Evolutionary conservation across 2,888 invertebrate species (phyloP).

Genomic region (Trissonchulus latispiculum): DNA sequence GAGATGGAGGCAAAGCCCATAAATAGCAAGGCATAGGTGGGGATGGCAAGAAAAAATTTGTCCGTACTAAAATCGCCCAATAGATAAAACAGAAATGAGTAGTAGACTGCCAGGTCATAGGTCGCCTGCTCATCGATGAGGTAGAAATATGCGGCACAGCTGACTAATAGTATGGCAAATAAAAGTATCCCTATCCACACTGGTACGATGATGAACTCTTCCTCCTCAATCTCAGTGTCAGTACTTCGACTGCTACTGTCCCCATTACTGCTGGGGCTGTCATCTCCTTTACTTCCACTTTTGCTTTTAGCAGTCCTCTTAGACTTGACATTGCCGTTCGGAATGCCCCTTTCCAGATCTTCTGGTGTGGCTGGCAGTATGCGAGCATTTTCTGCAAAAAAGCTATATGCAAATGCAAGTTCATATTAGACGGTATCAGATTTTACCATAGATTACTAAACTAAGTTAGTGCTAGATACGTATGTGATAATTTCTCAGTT

Average conservation of each 20-base stretch:
- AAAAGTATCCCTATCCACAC: background rate
- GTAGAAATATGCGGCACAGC: background rate
- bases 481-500: too few species aligned
- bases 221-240: background rate
- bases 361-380: background rate
- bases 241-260: background rate
- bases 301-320: too few species aligned
- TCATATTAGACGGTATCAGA: too few species aligned
- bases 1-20: background rate
- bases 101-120: background rate
- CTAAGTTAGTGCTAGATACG: too few species aligned
- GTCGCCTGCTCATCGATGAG: background rate
- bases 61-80: background rate
- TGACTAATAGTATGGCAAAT: background rate
- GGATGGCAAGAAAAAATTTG: background rate
- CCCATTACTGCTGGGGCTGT: too few species aligned
- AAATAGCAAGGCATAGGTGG: background rate
- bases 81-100: background rate
- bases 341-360: background rate
- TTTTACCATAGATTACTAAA: too few species aligned
- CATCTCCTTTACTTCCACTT: too few species aligned
- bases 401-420: too few species aligned
- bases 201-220: background rate
- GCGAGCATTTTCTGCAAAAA: background rate
- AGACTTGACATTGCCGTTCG: too few species aligned